Base-by-base conservation (phyloP, 2,113 vertebrate genomes). In the Apus apus region DNA sequence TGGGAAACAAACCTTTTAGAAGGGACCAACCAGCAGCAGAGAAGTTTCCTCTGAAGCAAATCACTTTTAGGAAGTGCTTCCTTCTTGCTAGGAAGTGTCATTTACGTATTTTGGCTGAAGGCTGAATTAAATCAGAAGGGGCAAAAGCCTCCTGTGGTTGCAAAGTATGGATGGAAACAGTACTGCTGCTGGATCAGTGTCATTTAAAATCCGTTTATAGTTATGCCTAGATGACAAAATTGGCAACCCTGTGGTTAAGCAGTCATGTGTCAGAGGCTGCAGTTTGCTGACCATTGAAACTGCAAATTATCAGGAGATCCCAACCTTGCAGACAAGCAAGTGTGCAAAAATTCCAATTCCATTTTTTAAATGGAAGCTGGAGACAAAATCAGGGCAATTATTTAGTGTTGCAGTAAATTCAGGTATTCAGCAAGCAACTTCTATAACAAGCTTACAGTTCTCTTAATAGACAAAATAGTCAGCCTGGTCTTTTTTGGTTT, bases 301-400 rank as follows among this genome's bases (percentile, higher is more conserved):
- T 29, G n/a, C 77, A 74, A 17, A 27, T 72, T 45, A 20, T 48
- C 0, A 1, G 9, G 50, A 3, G 0, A 12, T 70, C 2, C 13
- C 23, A 89, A 22, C 20, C 36, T 75, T 34, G 15, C 17, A 78
- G 56, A 46, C 0, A 1, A 71, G 11, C 29, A 40, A 62, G 15
- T 1, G 1, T 40, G 15, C 45, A 73, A 70, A 66, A 56, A 56
- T 40, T 87, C 19, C 40, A 26, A 54, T 32, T 38, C 18, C 4
- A 9, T 54, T 86, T 86, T 57, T 70, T 8, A 74, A 75, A 60
- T 13, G 14, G 16, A 75, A 83, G 21, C 15, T 40, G 58, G 20
- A 85, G 36, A 16, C 14, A 76, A 76, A 81, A 22, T 11, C 4
- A 65, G 29, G 23, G 10, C 5, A 8, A 61, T 89, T 82, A 36